These are phyloP conservation scores for Hyla sarda DNA, from an alignment of 2,113 vertebrate genomes.

Conservation along the genomic window DNA sequence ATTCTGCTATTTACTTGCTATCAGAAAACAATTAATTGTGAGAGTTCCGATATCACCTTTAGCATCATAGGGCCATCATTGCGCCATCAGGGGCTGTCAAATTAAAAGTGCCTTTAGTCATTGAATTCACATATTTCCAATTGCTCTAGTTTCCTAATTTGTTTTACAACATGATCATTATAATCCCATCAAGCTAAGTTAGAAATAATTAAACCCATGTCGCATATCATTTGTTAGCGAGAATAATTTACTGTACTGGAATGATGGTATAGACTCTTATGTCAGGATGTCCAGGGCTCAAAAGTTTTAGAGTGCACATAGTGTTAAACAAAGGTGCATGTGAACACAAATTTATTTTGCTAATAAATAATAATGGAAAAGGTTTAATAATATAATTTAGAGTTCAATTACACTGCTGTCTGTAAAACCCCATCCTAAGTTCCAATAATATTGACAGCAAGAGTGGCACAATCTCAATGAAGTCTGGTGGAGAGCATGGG, in stretches of 20 bases:
- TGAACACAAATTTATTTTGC: not conserved
- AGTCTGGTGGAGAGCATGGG: no score
- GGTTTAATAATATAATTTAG: not conserved
- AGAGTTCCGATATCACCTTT: not conserved
- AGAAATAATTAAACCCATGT: conserved; percentile 17
- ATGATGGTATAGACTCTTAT: not conserved
- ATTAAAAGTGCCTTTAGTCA: conserved; percentile 13
- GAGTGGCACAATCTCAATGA: not conserved
- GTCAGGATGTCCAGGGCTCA: not conserved
- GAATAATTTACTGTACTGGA: conserved; percentile 1
- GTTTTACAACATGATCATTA: conserved; percentile 45
- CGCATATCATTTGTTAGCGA: conserved; percentile 15
- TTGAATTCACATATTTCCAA: not conserved
- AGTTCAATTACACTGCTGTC: not conserved
- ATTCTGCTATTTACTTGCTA: not conserved
- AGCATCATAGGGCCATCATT: not conserved
- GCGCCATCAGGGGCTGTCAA: not conserved
- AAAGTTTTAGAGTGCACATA: no score
- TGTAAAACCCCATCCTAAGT: not conserved
- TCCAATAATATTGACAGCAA: not conserved
- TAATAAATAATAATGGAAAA: not conserved
- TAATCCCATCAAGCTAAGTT: conserved; percentile 25
- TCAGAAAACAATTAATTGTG: not conserved
- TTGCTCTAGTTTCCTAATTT: conserved; percentile 15
- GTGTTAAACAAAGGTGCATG: not conserved